Evolutionary conservation across 2,888 invertebrate genomes (phyloP), one percentile per base, ranked within the genome.

Genomic region (Anarsia innoxiella): DNA sequence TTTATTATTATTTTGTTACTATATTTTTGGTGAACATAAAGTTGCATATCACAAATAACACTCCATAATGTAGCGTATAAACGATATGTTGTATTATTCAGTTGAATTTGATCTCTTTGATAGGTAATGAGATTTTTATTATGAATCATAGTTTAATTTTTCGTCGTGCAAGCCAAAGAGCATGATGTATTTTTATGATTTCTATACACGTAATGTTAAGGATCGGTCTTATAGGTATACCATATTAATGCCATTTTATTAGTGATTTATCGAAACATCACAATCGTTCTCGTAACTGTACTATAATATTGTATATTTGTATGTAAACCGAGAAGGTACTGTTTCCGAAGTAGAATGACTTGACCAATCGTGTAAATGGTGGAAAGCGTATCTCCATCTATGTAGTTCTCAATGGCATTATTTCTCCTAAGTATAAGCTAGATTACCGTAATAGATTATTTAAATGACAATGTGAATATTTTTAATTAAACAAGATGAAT

Each of bases 401-500:
- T 60, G 70, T 77, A 78, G 77, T 75, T 74, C 73, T 74, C 77
- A 72, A 79, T 79, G 84, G 83, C 82, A 83, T 84, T 84, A 82
- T 79, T 82, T 83, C 80, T 82, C 74, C 55, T 80, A 77, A 74
- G 51, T 74, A 45, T 83, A 83, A 82, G 82, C 86, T 87, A 86
- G 86, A 79, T 71, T 79, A 84, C 86, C 77, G 82, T 82, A 84
- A 86, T 86, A 86, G 86, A 87, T 84, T 86, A 87, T 85, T 84
- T 80, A 82, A 87, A 86, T 85, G 85, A 87, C 84, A 88, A 86
- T 88, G 88, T 88, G 87, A 88, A 88, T 87, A 87, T 87, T 87
- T 87, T 87, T 88, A 88, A 87, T 87, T 86, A 69, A 84, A 79
- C 82, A 85, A 88, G 83, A 88, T 88, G 86, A 88, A 88, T 87